Base-by-base conservation (phyloP, 1,140 invertebrate species). In the Zaprionus africanus region DNA sequence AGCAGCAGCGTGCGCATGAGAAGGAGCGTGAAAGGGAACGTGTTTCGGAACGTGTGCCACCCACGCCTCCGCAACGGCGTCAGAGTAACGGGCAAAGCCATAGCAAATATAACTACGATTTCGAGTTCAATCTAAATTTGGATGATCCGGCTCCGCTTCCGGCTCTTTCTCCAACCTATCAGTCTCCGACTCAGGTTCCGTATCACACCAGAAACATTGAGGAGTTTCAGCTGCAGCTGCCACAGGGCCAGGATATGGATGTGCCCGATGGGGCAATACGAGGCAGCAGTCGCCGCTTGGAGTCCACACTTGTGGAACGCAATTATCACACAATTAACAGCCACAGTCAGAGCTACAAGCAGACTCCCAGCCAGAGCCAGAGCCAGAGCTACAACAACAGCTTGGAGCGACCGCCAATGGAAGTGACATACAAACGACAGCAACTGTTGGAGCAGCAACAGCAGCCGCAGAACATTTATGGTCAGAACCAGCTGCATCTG, bases 311-410 rank as follows among this genome's bases (percentile, higher is more conserved):
- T 78, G 77, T 90, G 79, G 91, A 92, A 91, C 91, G 90, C 78
- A 92, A 92, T 92, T 92, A 92, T 92, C 86, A 92, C 83, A 92
- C 90, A 92, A 92, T 92, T 91, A 88, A 84, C 70, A 78, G 70
- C 76, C 71, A 38, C 58, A 76, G 56, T 19, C 43, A 17, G 67
- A 74, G 34, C 76, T 56, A 60, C 43, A 41, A n/a, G 38, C 38
- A 41, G 38, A n/a, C 15, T 7, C 38, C 15, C 38, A 43, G 15
- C 7, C 15, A 43, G 5, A 57, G 34, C 7, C 15, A 43, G 5
- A 57, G 34, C 58, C 43, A 38, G 34, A 49, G 36, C 64, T 19
- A 41, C 79, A 70, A 36, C 68, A 80, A 53, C 75, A 67, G 59
- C 54, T 66, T 66, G 64, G 56, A 70, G 19, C 72, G 59, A 58